phyloP scores from a whole-genome alignment of 2,888 invertebrate genomes.

The Eristalinus aeneus region DNA sequence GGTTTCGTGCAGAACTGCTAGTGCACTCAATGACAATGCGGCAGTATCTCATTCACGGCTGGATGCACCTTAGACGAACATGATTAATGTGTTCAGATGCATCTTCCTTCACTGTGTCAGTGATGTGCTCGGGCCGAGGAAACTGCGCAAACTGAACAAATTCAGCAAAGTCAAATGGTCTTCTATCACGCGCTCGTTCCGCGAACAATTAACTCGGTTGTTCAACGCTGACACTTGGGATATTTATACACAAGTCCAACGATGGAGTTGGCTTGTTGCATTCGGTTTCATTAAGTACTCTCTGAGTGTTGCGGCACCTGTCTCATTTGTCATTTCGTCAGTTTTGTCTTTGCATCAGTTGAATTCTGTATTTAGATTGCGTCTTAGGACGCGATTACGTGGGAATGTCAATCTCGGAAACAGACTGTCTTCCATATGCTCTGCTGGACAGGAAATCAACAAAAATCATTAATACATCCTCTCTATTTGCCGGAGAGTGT shows the following conservation, averaged over 20 bases:
- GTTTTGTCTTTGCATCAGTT: too few species aligned
- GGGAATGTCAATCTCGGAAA: too few species aligned
- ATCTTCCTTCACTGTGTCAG: conserved; percentile 36
- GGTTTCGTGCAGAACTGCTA: conserved; percentile 5
- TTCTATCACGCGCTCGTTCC: neutral
- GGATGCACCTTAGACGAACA: conserved; percentile 10
- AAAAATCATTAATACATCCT: too few species aligned
- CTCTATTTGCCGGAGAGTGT: too few species aligned
- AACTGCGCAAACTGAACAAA: neutral
- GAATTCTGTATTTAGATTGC: too few species aligned
- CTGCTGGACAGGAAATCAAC: too few species aligned
- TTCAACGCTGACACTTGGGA: neutral
- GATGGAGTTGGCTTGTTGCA: neutral
- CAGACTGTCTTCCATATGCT: too few species aligned
- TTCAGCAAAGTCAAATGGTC: neutral
- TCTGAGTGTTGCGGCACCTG: neutral
- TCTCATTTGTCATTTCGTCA: too few species aligned
- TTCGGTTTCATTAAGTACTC: neutral
- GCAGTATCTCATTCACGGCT: conserved; percentile 44
- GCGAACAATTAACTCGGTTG: neutral
- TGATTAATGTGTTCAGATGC: conserved; percentile 40
- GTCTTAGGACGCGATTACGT: too few species aligned
- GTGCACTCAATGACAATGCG: conserved; percentile 47
- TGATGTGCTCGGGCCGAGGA: neutral
- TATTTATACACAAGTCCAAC: neutral